Conservation (phyloP, 2,888 invertebrate species). For the Laspeyria flexula region DNA sequence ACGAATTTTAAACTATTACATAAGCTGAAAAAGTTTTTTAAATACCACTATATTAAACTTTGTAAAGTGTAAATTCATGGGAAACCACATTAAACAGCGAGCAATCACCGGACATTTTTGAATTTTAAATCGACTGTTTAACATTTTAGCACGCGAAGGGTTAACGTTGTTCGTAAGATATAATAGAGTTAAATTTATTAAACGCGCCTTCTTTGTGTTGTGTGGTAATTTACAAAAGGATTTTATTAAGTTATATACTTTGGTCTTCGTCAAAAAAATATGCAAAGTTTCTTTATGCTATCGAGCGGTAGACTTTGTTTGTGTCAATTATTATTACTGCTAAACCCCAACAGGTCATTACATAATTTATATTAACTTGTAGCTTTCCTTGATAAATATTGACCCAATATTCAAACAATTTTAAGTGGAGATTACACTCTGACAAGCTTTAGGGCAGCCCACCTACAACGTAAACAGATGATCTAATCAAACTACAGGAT, state of each 20-base stretch:
- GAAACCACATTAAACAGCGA: conserved; percentile 53
- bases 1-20: too few relatives aligned
- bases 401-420: too few relatives aligned
- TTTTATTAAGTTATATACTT: conserved; percentile 13
- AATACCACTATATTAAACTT: conserved; percentile 22
- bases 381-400: too few relatives aligned
- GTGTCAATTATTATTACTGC: too few relatives aligned
- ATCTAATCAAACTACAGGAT: too few relatives aligned
- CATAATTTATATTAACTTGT: too few relatives aligned
- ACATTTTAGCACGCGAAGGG: conserved; percentile 56
- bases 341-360: too few relatives aligned
- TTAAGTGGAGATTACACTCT: too few relatives aligned
- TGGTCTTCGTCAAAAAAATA: not conserved
- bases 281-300: too few relatives aligned
- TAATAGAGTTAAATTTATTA: conserved; percentile 37
- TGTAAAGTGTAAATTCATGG: conserved; percentile 47
- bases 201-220: conserved; percentile 29
- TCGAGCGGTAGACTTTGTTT: too few relatives aligned
- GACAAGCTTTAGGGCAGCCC: too few relatives aligned
- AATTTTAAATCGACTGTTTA: conserved; percentile 66
- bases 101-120: conserved; percentile 63
- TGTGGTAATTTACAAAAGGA: conserved; percentile 7
- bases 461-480: too few relatives aligned
- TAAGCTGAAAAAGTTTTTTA: not conserved
- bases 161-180: conserved; percentile 31